A percentile compares a stretch with the other conserved stretches of the same genome.
These are phyloP conservation scores for Ctenochaetus hawaiiensis DNA, from an alignment of 2,797 vertebrate genomes.

Conservation along the genomic window DNA sequence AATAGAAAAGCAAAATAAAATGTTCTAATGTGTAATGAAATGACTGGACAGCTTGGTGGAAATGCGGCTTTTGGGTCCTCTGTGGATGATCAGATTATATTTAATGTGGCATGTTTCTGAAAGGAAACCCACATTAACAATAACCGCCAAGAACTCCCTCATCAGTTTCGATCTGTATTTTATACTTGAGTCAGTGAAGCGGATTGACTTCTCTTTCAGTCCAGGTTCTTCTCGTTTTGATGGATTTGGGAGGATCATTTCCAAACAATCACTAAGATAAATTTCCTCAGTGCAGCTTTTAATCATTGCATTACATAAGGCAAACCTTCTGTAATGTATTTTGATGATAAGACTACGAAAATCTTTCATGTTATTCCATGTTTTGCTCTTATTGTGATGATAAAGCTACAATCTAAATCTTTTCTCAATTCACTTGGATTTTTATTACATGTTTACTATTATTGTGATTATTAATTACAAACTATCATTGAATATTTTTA, in stretches of 20 bases:
- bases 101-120: constrained; percentile 21
- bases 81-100: neutral
- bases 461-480: neutral
- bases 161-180: constrained; percentile 13
- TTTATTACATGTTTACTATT: neutral
- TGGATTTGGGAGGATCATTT: neutral
- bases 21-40: no score
- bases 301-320: neutral
- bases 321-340: neutral
- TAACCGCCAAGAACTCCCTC: neutral
- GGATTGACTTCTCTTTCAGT: constrained; percentile 11
- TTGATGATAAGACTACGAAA: neutral
- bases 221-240: neutral
- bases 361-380: neutral
- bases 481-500: neutral
- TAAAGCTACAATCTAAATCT: neutral
- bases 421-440: neutral
- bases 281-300: neutral
- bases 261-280: neutral
- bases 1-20: no score
- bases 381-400: neutral
- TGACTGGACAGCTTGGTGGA: no score
- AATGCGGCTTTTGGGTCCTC: neutral
- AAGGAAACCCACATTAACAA: constrained; percentile 3
- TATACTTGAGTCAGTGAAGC: neutral